Evolutionary conservation across 2,888 invertebrate genomes (phyloP).

Genomic region (Ormyrus thymus): DNA sequence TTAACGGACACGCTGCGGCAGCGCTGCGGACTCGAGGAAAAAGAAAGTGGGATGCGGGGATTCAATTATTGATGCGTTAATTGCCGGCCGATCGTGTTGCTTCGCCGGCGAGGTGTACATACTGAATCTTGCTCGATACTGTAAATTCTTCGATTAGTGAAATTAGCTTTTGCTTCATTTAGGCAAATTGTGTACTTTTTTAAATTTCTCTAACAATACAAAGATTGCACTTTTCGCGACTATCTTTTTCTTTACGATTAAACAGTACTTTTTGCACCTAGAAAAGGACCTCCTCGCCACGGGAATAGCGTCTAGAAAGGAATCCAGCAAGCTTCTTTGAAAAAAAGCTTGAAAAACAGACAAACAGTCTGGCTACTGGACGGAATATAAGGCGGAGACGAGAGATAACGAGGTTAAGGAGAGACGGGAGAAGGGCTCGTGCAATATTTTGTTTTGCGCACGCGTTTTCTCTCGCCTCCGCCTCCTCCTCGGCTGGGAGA

Average conservation of each 20-base stretch:
- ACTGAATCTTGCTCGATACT: too few relatives aligned
- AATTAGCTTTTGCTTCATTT: too few relatives aligned
- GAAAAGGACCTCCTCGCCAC: not conserved
- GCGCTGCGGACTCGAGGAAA: conserved; percentile 3
- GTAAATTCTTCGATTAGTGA: too few relatives aligned
- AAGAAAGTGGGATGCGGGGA: conserved; percentile 2
- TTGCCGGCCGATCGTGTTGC: too few relatives aligned
- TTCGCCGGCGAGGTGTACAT: too few relatives aligned
- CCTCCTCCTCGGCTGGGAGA: not conserved
- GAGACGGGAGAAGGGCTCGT: conserved; percentile 27
- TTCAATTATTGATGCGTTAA: too few relatives aligned
- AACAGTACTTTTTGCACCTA: too few relatives aligned
- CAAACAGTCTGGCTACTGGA: not conserved
- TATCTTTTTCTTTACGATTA: too few relatives aligned
- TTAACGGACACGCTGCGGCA: conserved; percentile 54
- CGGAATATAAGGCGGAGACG: not conserved
- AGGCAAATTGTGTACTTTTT: too few relatives aligned
- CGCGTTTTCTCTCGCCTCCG: conserved; percentile 16
- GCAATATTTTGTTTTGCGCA: not conserved
- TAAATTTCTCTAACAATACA: too few relatives aligned
- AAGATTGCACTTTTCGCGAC: too few relatives aligned
- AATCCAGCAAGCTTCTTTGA: not conserved
- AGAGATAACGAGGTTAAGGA: conserved; percentile 34
- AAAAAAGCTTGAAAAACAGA: not conserved
- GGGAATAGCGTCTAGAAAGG: not conserved